Evolutionary conservation across 1,140 invertebrate genomes (phyloP), one percentile per base, ranked within the genome.

Genomic region (Prorops nasuta): DNA sequence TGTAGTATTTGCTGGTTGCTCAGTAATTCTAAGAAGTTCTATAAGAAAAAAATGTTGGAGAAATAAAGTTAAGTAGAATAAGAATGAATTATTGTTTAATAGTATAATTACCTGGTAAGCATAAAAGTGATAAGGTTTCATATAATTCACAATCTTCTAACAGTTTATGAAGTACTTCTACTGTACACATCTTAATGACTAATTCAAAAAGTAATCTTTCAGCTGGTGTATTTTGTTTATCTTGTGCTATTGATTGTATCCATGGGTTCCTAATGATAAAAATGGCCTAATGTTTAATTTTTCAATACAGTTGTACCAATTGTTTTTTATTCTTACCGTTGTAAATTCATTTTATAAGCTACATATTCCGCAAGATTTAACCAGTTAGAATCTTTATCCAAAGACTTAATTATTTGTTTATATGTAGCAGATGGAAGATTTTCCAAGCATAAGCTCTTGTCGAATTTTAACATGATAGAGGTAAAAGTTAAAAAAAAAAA

Each of bases 391-490:
- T 69, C 40, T 22, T 59, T 56, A 21, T 60, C 57, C 4, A 73
- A 54, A 48, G 65, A 63, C 34, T 59, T 34, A 20, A 64, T 20
- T 19, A 73, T 49, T 45, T 67, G 54, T 14, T 54, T 60, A 15
- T 68, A 58, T 3, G 61, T 19, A 39, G 37, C 15, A 12, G 24
- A 7, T 38, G 68, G 66, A 31, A 72, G 47, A 44, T 44, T 17
- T 38, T 64, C 57, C 18, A 72, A 37, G 15, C 37, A 56, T 4
- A 60, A 20, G 14, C 68, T 37, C 43, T 68, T 51, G 12, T 61
- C 35, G 14, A 59, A 63, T 24, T 41, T 59, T 36, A 60, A 51
- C 67, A 71, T 71, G n/a, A n/a, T n/a, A n/a, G n/a, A n/a, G n/a
- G n/a, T n/a, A n/a, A n/a, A n/a, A n/a, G n/a, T n/a, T n/a, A n/a